A percentile compares a stretch with the other conserved stretches of the same genome.
phyloP scores from a whole-genome alignment of 2,888 invertebrate species.

The Drosophila anomalipes region DNA sequence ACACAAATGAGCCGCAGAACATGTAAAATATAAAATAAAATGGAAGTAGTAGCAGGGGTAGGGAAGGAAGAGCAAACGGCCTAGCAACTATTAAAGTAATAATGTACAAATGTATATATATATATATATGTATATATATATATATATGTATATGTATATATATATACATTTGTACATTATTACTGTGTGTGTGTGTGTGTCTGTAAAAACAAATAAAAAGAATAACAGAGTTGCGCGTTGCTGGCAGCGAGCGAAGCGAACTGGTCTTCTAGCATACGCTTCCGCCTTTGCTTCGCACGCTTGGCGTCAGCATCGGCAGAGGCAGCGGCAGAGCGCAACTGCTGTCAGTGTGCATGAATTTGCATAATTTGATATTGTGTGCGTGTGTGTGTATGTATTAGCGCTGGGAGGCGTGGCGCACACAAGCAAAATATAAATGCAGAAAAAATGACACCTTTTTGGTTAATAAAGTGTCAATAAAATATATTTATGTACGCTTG shows the following conservation, averaged over 20 bases:
- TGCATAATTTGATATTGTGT: constrained; percentile 65
- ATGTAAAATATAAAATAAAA: constrained; percentile 40
- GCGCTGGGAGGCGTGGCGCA: constrained; percentile 48
- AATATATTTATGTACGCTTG: constrained; percentile 30
- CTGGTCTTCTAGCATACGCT: constrained; percentile 58
- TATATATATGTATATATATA: not conserved
- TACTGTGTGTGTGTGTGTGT: constrained; percentile 12
- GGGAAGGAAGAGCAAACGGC: constrained; percentile 25
- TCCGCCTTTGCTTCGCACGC: constrained; percentile 61
- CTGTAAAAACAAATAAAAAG: constrained; percentile 43
- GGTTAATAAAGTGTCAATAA: constrained; percentile 45
- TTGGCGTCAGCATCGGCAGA: constrained; percentile 25
- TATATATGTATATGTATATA: not conserved
- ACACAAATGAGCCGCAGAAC: constrained; percentile 54
- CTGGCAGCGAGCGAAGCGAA: constrained; percentile 26
- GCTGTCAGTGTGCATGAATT: constrained; percentile 66
- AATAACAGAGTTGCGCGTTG: constrained; percentile 42
- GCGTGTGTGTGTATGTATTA: constrained; percentile 1
- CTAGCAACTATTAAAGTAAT: constrained; percentile 48
- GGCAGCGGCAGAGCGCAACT: constrained; percentile 35
- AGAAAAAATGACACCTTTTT: constrained; percentile 54
- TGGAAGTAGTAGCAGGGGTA: constrained; percentile 17
- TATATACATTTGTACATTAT: not conserved
- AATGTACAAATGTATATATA: constrained; percentile 10
- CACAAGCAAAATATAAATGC: constrained; percentile 33